Base-by-base conservation (phyloP, 2,888 invertebrate species). In the Ryuthela nishihirai region DNA sequence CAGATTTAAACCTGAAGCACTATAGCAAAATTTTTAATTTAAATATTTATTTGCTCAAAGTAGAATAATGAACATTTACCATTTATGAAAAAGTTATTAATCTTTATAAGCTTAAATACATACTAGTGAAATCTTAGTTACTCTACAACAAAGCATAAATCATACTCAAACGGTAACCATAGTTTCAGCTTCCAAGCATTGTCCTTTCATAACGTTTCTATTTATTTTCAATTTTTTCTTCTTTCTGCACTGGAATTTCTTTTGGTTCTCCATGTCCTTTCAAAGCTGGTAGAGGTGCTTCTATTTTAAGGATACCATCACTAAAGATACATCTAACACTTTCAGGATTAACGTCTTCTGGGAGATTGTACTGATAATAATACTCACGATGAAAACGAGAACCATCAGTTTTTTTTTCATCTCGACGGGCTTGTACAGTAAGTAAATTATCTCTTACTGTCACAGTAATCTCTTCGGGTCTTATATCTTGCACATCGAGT, bases 381-480 rank as follows among this genome's bases (percentile, higher is more conserved):
- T 53, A 53, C 18, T 61, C 64, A 2, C 46, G 46, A 5, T 44
- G 24, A 21, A 47, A 43, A 6, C 55, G 25, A 2, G 48, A 54
- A 4, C 61, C 61, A 32, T 61, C 58, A 9, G 47, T 34, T 12
- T 46, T 35, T 10, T 39, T 53, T n/a, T 52, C 46, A 10, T 54
- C 58, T n/a, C 36, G n/a, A 10, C 47, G 55, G 7, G 65, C 65
- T n/a, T 43, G n/a, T 9, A 65, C 29, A 1, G 47, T 63, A 12
- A 65, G 25, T 34, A 53, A 44, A 26, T 54, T 42, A 15, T 65
- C 39, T 46, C 50, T 64, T 5, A 65, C 29, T 15, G 50, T 58
- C 1, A 65, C 47, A 9, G 52, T 61, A 15, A 65, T 56, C 26
- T 65, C 53, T 32, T 65, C 61, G 5, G 65, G 64, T 29, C 61